These are phyloP conservation scores for Bathynomus jamesi DNA, from an alignment of 1,140 invertebrate genomes.

Conservation along the genomic window DNA sequence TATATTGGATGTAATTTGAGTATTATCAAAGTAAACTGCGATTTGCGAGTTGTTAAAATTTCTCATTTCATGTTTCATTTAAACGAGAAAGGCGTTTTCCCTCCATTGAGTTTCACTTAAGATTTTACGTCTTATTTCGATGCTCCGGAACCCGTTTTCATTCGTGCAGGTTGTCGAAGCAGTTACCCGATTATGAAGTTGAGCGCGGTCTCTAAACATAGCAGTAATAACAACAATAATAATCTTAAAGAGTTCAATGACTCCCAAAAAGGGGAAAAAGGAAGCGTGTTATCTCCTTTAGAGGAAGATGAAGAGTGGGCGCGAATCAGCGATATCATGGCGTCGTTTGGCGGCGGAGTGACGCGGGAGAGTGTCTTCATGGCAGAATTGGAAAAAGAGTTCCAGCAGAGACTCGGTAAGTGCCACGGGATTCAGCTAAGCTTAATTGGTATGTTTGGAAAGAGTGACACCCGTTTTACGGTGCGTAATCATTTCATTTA, in stretches of 20 bases:
- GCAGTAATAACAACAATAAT: not conserved
- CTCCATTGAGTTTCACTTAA: too few species aligned
- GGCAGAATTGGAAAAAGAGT: constrained; percentile 71
- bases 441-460: not conserved
- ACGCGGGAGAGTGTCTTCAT: constrained; percentile 72
- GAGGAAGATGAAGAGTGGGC: constrained; percentile 91
- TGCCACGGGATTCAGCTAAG: constrained; percentile 10
- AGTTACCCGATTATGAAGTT: not conserved
- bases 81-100: too few species aligned
- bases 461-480: not conserved
- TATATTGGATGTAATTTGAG: too few species aligned
- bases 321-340: constrained; percentile 89
- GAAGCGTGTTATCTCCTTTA: constrained; percentile 41
- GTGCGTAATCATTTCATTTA: not conserved
- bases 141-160: too few species aligned
- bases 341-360: constrained; percentile 62
- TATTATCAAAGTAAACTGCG: too few species aligned
- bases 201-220: not conserved
- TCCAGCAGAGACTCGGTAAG: constrained; percentile 59
- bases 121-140: too few species aligned
- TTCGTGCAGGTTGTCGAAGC: not conserved
- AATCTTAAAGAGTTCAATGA: not conserved
- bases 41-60: too few species aligned
- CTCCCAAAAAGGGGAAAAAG: not conserved
- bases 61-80: too few species aligned